A percentile compares a stretch with the other conserved stretches of the same genome.
Evolutionary conservation across 1,140 invertebrate genomes (phyloP).

Genomic region (Macrobrachium rosenbergii): DNA sequence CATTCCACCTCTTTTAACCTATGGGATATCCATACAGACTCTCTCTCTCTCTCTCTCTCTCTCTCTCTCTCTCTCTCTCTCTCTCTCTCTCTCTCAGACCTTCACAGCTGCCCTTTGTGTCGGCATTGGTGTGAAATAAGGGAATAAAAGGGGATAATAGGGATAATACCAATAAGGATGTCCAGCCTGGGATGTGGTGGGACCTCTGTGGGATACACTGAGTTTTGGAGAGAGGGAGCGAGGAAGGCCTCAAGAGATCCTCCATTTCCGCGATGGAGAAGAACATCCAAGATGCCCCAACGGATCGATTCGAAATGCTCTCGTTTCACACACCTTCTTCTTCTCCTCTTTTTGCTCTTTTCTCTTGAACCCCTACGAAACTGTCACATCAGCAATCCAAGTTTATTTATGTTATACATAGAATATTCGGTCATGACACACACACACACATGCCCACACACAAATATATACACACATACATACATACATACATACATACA

Average conservation of each 20-base stretch:
- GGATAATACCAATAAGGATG: constrained; percentile 56
- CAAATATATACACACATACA: no score
- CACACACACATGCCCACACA: neutral
- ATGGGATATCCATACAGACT: neutral
- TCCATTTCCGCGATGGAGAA: neutral
- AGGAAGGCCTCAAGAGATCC: neutral
- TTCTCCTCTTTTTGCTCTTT: neutral
- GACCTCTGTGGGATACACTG: constrained; percentile 1
- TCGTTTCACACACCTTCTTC: neutral
- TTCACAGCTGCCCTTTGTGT: constrained; percentile 55
- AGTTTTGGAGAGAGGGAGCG: neutral
- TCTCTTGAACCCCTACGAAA: neutral
- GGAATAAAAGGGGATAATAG: constrained; percentile 58
- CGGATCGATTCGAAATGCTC: neutral
- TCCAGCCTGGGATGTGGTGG: constrained; percentile 15
- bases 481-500: neutral
- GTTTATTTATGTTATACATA: neutral
- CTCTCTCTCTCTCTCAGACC: neutral
- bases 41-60: constrained; percentile 37
- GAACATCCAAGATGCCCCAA: neutral
- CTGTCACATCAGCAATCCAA: no score
- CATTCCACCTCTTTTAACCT: neutral
- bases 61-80: constrained; percentile 44
- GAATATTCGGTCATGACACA: neutral
- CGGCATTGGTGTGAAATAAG: constrained; percentile 59